Conservation (phyloP, 92 coral and sea anemone genomes). For the Nematostella vectensis region DNA sequence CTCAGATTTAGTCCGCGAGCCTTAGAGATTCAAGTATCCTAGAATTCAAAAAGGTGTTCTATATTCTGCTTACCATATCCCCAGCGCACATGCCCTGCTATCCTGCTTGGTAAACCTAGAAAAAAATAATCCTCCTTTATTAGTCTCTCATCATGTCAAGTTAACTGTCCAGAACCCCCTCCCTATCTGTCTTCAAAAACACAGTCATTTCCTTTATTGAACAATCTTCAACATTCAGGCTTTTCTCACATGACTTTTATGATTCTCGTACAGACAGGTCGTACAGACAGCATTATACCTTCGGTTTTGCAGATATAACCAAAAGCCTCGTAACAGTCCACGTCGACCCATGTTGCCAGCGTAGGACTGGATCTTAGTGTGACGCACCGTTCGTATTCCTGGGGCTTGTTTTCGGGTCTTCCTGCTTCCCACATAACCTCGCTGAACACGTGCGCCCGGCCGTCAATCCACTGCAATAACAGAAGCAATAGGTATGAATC, state of each 20-base stretch:
- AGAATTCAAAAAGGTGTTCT: too few relatives aligned
- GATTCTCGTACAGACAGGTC: too few relatives aligned
- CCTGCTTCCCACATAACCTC: conserved; percentile 33
- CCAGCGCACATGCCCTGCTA: conserved; percentile 15
- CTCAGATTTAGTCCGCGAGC: too few relatives aligned
- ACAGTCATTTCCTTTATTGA: too few relatives aligned
- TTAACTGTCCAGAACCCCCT: not conserved
- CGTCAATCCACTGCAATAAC: conserved; percentile 11
- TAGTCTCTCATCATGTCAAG: not conserved
- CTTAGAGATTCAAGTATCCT: too few relatives aligned
- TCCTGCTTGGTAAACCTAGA: conserved; percentile 32
- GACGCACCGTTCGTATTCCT: conserved; percentile 41
- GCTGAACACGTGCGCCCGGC: not conserved
- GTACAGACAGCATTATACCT: too few relatives aligned
- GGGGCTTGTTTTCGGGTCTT: conserved; percentile 7
- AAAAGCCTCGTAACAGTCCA: conserved; percentile 46
- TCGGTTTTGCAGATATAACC: conserved; percentile 59
- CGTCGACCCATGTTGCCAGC: conserved; percentile 45
- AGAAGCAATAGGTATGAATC: too few relatives aligned
- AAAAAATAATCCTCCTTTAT: too few relatives aligned
- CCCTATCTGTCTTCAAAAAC: too few relatives aligned
- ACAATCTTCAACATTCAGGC: too few relatives aligned
- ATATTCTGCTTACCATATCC: conserved; percentile 33
- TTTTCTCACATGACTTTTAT: too few relatives aligned
- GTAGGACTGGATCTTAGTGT: conserved; percentile 31